Percentiles rank a stretch among this genome's conserved stretches.
phyloP scores from a whole-genome alignment of 1,140 invertebrate genomes.

The Armadillidium nasatum region DNA sequence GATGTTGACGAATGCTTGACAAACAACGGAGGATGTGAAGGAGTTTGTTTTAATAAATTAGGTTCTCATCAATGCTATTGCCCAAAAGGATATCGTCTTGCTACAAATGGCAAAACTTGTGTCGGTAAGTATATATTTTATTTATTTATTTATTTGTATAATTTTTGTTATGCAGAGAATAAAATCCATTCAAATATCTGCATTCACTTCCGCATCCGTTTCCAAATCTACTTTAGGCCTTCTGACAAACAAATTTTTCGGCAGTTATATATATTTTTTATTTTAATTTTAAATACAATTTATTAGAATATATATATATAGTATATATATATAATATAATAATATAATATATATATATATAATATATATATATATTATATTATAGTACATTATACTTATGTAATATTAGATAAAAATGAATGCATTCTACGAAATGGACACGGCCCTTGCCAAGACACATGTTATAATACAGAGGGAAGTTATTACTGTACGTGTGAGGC shows the following conservation, averaged over 20 bases:
- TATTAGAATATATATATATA: not conserved
- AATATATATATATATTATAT: not conserved
- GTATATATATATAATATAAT: not conserved
- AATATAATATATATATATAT: constrained; percentile 19
- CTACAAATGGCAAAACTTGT: constrained; percentile 59
- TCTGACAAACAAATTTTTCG: too few species aligned
- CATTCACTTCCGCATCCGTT: too few species aligned
- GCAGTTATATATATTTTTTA: too few species aligned
- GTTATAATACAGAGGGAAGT: constrained; percentile 44
- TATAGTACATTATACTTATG: constrained; percentile 37
- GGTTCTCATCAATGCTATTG: constrained; percentile 47
- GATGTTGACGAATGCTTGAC: constrained; percentile 54
- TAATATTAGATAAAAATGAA: constrained; percentile 58
- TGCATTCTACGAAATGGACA: constrained; percentile 60
- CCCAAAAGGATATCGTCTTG: constrained; percentile 53
- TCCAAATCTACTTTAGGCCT: too few species aligned
- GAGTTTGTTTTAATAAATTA: constrained; percentile 53
- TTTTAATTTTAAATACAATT: too few species aligned
- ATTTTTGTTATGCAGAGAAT: too few species aligned
- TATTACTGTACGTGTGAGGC: constrained; percentile 44
- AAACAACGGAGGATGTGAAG: constrained; percentile 54
- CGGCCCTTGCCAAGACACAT: constrained; percentile 61
- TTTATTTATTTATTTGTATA: too few species aligned
- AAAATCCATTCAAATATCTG: too few species aligned
- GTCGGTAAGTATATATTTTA: constrained; percentile 53